phyloP scores from a whole-genome alignment of 2,888 invertebrate genomes.

The Andrena praecox region DNA sequence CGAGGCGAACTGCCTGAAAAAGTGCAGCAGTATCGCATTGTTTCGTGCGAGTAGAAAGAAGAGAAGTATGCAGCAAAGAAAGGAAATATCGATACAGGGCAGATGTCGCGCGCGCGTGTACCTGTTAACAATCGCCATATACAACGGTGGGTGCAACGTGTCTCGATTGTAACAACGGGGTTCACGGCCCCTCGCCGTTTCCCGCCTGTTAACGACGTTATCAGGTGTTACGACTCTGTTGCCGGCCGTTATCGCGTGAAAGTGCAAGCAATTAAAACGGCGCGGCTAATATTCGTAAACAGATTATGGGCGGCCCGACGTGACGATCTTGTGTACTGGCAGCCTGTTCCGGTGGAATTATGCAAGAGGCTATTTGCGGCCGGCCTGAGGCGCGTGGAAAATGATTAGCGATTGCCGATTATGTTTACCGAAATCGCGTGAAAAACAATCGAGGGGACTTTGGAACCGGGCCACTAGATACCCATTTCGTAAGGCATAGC shows the following conservation, averaged over 20 bases:
- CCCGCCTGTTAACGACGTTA: slow-evolving; percentile 37
- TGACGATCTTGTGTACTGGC: slow-evolving; percentile 18
- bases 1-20: background rate
- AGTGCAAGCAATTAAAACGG: slow-evolving; percentile 53
- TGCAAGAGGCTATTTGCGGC: slow-evolving; percentile 53
- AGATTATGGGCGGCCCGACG: slow-evolving; percentile 53
- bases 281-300: slow-evolving; percentile 58
- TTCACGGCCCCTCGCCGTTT: background rate
- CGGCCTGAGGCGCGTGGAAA: slow-evolving; percentile 32
- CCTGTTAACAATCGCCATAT: background rate
- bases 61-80: background rate
- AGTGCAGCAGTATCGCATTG: background rate
- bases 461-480: background rate
- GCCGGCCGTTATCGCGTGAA: slow-evolving; percentile 54
- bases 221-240: slow-evolving; percentile 61
- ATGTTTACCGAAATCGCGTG: slow-evolving; percentile 17
- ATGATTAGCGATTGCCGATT: slow-evolving; percentile 23
- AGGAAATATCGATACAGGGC: background rate
- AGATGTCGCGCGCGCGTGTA: slow-evolving; percentile 16
- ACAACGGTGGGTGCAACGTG: background rate
- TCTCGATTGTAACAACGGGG: background rate
- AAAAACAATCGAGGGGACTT: slow-evolving; percentile 10
- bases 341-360: slow-evolving; percentile 40
- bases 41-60: background rate
- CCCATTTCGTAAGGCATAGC: no score